Evolutionary conservation across 2,888 invertebrate species (phyloP).

Genomic region (Nymphalis urticae): DNA sequence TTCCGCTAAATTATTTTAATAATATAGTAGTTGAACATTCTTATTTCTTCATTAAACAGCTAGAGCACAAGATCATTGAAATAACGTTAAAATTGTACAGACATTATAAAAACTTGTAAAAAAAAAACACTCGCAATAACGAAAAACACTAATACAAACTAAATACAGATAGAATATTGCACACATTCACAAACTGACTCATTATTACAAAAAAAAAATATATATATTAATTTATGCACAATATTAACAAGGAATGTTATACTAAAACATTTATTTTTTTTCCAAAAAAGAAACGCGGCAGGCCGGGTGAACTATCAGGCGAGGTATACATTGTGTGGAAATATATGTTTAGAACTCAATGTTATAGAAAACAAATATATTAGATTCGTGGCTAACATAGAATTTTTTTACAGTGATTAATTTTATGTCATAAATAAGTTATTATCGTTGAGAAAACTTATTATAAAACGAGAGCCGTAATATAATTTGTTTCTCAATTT

Average conservation of each 20-base stretch:
- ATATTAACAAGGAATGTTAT: constrained; percentile 74
- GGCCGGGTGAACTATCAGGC: constrained; percentile 91
- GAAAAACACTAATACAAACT: constrained; percentile 8
- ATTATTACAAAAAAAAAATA: constrained; percentile 34
- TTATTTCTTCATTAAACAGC: constrained; percentile 1
- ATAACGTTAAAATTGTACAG: background rate
- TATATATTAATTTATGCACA: constrained; percentile 60
- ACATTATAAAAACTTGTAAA: constrained; percentile 21
- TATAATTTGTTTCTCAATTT: constrained; percentile 41
- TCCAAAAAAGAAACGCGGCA: constrained; percentile 86
- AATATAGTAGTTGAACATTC: constrained; percentile 17
- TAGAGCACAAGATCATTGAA: constrained; percentile 6
- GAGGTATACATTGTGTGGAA: constrained; percentile 82
- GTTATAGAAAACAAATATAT: constrained; percentile 61
- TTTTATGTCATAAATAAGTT: constrained; percentile 43
- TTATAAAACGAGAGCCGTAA: constrained; percentile 39
- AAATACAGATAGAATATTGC: constrained; percentile 18
- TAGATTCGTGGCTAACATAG: constrained; percentile 80
- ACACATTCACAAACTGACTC: constrained; percentile 31
- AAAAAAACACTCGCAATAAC: constrained; percentile 12
- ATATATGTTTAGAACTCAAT: constrained; percentile 75
- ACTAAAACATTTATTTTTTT: constrained; percentile 72
- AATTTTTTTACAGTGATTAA: constrained; percentile 69
- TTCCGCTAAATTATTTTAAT: constrained; percentile 25
- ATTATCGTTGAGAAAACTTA: constrained; percentile 33